Evolutionary conservation across 2,113 vertebrate genomes (phyloP).

Genomic region (Scartelaos histophorus): DNA sequence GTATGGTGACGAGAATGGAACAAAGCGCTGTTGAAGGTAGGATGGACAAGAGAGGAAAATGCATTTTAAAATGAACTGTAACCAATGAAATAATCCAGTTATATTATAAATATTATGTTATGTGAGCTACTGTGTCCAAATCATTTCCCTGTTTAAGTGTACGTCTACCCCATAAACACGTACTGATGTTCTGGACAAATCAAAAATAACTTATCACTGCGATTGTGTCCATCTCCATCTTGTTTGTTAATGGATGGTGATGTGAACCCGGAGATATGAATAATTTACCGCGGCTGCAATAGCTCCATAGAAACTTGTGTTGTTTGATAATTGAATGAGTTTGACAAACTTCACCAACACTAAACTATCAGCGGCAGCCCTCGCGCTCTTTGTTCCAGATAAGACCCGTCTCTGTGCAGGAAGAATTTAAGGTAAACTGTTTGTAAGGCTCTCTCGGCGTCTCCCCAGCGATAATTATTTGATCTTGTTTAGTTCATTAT

Average conservation of each 20-base stretch:
- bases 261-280: not conserved
- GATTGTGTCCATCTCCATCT: not conserved
- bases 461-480: constrained; percentile 80
- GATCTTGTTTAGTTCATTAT: constrained; percentile 83
- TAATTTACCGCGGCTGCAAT: not conserved
- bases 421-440: constrained; percentile 71
- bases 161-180: not conserved
- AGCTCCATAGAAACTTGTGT: not conserved
- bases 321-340: constrained; percentile 4
- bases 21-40: too few relatives aligned
- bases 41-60: too few relatives aligned
- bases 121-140: too few relatives aligned
- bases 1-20: too few relatives aligned
- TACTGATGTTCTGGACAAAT: not conserved
- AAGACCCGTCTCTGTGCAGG: constrained; percentile 49
- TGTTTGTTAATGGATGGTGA: not conserved
- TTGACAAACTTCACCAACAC: constrained; percentile 40
- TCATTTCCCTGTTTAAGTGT: too few relatives aligned
- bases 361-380: constrained; percentile 57
- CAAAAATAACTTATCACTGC: not conserved
- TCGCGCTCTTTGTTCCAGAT: constrained; percentile 51
- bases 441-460: constrained; percentile 65
- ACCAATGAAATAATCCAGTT: too few relatives aligned
- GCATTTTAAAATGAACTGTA: too few relatives aligned
- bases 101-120: too few relatives aligned